These are phyloP conservation scores for Gastracanthus pulcherrimus DNA, from an alignment of 2,888 invertebrate species.

Conservation along the genomic window DNA sequence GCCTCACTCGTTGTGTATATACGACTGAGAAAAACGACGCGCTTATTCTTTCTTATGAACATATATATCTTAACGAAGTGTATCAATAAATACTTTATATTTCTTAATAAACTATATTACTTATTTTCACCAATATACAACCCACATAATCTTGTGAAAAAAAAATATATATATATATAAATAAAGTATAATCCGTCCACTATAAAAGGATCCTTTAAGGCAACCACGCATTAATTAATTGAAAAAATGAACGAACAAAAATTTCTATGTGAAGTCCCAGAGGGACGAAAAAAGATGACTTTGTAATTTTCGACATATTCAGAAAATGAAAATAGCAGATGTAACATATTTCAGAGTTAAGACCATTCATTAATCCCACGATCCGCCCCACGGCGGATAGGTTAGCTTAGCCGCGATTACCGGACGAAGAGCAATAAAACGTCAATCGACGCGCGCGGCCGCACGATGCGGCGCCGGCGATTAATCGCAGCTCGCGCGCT, in stretches of 20 bases:
- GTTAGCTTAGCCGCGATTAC: constrained; percentile 13
- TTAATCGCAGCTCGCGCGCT: constrained; percentile 39
- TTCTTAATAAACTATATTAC: too few species aligned
- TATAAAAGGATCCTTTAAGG: too few species aligned
- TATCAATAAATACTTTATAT: too few species aligned
- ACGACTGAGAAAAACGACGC: too few species aligned
- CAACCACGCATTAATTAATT: too few species aligned
- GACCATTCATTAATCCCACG: constrained; percentile 19
- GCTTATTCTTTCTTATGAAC: too few species aligned
- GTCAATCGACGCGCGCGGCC: constrained; percentile 25
- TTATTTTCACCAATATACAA: too few species aligned
- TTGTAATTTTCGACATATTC: constrained; percentile 23
- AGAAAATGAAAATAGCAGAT: constrained; percentile 34
- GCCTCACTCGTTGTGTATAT: too few species aligned
- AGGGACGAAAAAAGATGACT: not conserved
- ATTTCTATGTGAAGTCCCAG: not conserved
- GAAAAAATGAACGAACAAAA: too few species aligned
- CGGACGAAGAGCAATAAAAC: constrained; percentile 37
- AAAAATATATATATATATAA: not conserved
- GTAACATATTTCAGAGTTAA: constrained; percentile 31
- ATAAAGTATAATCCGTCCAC: not conserved
- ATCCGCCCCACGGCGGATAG: constrained; percentile 3
- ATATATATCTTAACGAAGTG: too few species aligned
- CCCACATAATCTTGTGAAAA: too few species aligned
- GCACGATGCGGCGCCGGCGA: too few species aligned